Percentiles rank a stretch among this genome's conserved stretches.
Evolutionary conservation across 2,113 vertebrate genomes (phyloP).

Genomic region (Oriolus oriolus): DNA sequence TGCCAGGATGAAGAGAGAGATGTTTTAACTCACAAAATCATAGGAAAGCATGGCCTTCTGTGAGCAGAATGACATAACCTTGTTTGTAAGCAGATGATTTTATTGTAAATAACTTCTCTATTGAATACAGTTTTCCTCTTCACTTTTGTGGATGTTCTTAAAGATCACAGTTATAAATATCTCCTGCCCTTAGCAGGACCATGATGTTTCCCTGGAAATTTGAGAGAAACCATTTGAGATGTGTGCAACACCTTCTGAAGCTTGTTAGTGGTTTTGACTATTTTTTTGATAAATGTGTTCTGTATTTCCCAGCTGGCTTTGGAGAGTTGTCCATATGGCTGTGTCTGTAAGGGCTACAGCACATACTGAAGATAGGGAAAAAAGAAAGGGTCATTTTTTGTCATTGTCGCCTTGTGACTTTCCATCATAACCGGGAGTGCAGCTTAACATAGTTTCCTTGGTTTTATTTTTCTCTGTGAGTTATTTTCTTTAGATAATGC

Average conservation of each 20-base stretch:
- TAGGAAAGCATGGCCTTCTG: not conserved
- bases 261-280: not conserved
- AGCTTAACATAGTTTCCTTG: not conserved
- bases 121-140: not conserved
- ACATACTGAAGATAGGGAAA: not conserved
- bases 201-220: not conserved
- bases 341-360: not conserved
- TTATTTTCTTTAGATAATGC: not conserved
- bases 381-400: not conserved
- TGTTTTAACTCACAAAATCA: not conserved
- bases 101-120: not conserved
- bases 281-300: not conserved
- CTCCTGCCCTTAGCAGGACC: not conserved
- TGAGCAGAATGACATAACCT: not conserved
- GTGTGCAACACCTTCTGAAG: not conserved
- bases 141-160: not conserved
- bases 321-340: not conserved
- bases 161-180: not conserved
- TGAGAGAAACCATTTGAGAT: not conserved
- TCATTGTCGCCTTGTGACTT: not conserved
- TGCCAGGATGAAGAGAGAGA: not conserved
- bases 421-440: not conserved
- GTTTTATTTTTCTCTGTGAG: not conserved
- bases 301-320: not conserved
- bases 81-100: not conserved